Base-by-base conservation (phyloP, 2,797 vertebrate species). In the Chloroceryle amazona region DNA sequence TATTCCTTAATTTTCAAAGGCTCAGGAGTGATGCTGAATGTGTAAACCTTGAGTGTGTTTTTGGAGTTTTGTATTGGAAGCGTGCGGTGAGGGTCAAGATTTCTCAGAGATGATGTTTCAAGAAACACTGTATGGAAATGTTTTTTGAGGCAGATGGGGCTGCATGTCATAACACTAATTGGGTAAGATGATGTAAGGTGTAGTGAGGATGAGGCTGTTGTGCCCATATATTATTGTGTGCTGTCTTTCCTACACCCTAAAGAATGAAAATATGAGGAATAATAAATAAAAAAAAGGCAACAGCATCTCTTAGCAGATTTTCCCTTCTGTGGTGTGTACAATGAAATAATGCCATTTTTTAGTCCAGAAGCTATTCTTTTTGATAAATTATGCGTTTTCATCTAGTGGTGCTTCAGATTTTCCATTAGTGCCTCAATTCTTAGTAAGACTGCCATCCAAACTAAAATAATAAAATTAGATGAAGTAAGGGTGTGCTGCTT, bases 81-180 rank as follows among this genome's bases (percentile, higher is more conserved):
- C 0, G 0, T 37, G 62, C 13, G 39, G 21, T 8, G 19, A 74
- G 21, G 1, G 2, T 9, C 16, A 57, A 26, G 47, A 25, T 70
- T 65, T 81, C 70, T 81, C 20, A n/a, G 72, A 42, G 28, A 11
- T 2, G 11, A 19, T 52, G 42, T 52, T 83, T 89, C 42, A 86
- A 66, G 41, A 55, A 82, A 60, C 0, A 0, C 13, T 46, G 1
- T 28, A 19, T 54, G 42, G 75, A 54, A 5, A 6, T 49, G 21
- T 33, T 21, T 19, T 58, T 44, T 10, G 8, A 61, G 44, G 44
- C 41, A 74, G 42, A 33, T 46, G 54, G 46, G 54, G 19, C 18
- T 78, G 58, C 16, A 10, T 31, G 22, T 51, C 20, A 5, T 35
- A 39, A 28, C 1, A 3, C 25, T 66, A 4, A 29, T 37, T 44